Evolutionary conservation across 2,797 vertebrate species (phyloP), one percentile per base, ranked within the genome.

Genomic region (Artibeus jamaicensis): DNA sequence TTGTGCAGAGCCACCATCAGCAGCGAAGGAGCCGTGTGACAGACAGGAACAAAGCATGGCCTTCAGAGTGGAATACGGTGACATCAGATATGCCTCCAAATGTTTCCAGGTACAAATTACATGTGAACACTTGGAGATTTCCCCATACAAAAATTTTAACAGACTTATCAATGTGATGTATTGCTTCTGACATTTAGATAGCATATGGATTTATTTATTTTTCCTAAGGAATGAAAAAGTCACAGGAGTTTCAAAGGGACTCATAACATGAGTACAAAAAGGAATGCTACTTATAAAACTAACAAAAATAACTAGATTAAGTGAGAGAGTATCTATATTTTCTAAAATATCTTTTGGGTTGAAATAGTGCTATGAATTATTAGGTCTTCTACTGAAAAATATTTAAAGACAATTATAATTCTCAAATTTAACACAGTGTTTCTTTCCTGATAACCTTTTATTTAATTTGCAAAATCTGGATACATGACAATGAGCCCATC

Each of bases 11-110:
- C 22, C 76, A 92, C 79, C 81, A 92, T 83, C 34, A 94, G 42
- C 85, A 86, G 32, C 96, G 94, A 95, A 70, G n/a, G 0, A 79
- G 10, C 48, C n/a, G 39, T 44, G 59, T 96, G 91, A 94, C 97
- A 62, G 21, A 46, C 44, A 46, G 1, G 57, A 97, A 71, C 95
- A 97, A 93, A 95, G 46, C 91, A 92, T 91, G 42, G 39, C 1
- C 21, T 96, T 92, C 0, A 26, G 53, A 78, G 62, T 57, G 62
- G 16, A 8, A 83, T 85, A 90, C 96, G 59, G 67, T 6, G 91
- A 39, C 19, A 44, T 55, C 76, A 91, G 78, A 96, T 24, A 48
- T 74, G 24, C 22, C 85, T 93, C 67, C 50, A 6, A 53, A 34
- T 32, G 18, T 24, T 44, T 24, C 22, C 5, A 32, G 55, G 10